Percentiles rank a stretch among this genome's conserved stretches.
phyloP scores from a whole-genome alignment of 2,888 invertebrate genomes.

The Thysanoteuthis rhombus region DNA sequence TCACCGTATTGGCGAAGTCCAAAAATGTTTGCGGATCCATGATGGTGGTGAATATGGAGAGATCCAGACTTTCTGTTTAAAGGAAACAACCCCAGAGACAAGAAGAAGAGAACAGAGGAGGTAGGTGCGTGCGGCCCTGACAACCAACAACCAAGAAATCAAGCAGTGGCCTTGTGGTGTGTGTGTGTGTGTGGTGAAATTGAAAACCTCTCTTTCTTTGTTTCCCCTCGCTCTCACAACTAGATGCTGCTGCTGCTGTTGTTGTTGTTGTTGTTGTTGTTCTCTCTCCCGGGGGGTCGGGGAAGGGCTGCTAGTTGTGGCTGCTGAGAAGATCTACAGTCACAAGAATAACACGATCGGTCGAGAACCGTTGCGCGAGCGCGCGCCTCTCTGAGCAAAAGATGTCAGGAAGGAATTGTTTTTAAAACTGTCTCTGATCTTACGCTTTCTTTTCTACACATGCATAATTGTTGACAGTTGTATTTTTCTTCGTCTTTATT shows the following conservation, averaged over 20 bases:
- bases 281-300: too few species aligned
- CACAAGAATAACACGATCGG: neutral
- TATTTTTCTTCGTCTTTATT: too few species aligned
- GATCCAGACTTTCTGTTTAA: neutral
- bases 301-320: neutral
- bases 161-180: neutral
- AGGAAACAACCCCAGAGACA: neutral
- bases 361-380: neutral
- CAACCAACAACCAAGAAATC: neutral
- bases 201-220: neutral
- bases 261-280: neutral
- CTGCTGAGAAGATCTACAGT: neutral
- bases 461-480: too few species aligned
- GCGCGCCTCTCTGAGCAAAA: neutral
- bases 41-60: constrained; percentile 20
- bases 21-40: constrained; percentile 78
- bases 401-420: too few species aligned
- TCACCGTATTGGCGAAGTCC: constrained; percentile 98
- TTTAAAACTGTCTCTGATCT: too few species aligned
- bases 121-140: neutral
- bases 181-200: neutral
- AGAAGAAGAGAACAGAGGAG: too few species aligned
- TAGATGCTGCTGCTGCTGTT: neutral
- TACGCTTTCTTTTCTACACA: too few species aligned
- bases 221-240: neutral